These are phyloP conservation scores for Chaetodon trifasciatus DNA, from an alignment of 2,797 vertebrate genomes.

Conservation along the genomic window DNA sequence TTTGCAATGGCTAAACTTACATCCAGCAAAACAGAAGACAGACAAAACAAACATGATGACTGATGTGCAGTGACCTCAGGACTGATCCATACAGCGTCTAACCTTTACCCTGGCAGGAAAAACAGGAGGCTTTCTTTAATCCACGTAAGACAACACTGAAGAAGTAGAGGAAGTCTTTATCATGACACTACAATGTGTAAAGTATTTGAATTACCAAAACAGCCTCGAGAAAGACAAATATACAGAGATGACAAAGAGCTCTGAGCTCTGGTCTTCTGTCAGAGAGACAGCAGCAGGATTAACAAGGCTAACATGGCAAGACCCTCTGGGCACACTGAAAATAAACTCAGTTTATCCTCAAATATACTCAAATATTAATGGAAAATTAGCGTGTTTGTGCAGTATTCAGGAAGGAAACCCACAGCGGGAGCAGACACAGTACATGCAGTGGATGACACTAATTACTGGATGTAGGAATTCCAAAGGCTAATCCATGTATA, in stretches of 20 bases:
- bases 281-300: constrained; percentile 60
- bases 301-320: constrained; percentile 45
- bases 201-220: constrained; percentile 60
- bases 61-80: constrained; percentile 51
- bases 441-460: constrained; percentile 32
- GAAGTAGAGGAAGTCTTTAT: constrained; percentile 58
- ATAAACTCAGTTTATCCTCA: constrained; percentile 59
- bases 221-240: constrained; percentile 54
- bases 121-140: constrained; percentile 50
- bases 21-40: constrained; percentile 60
- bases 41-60: constrained; percentile 67
- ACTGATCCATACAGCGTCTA: constrained; percentile 40
- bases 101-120: constrained; percentile 56
- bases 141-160: constrained; percentile 42
- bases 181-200: constrained; percentile 39
- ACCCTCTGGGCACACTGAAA: constrained; percentile 47
- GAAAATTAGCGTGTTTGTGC: constrained; percentile 41
- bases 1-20: constrained; percentile 53
- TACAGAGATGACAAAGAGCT: constrained; percentile 37
- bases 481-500: constrained; percentile 50
- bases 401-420: constrained; percentile 18
- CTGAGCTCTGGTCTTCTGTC: constrained; percentile 35
- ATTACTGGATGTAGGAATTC: constrained; percentile 62
- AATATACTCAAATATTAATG: constrained; percentile 45
- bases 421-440: constrained; percentile 30